phyloP scores from a whole-genome alignment of 2,888 invertebrate species.

The Xanthorhoe designata region DNA sequence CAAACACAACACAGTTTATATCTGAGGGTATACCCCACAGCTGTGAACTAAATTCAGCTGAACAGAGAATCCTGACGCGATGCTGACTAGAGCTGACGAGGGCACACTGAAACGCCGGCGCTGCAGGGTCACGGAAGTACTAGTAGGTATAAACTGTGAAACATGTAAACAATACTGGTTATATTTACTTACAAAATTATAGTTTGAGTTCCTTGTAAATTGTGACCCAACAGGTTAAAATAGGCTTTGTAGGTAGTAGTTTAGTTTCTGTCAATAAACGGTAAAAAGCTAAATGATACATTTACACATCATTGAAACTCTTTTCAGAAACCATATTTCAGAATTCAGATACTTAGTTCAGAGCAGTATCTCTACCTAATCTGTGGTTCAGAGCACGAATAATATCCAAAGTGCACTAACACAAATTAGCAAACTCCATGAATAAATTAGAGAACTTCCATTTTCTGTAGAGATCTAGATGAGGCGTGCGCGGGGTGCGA shows the following conservation, averaged over 20 bases:
- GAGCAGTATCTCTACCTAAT: too few relatives aligned
- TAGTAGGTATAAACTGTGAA: neutral
- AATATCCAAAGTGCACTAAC: slow-evolving; percentile 25
- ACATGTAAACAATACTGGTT: neutral
- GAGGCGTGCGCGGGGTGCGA: slow-evolving; percentile 47
- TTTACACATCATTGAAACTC: too few relatives aligned
- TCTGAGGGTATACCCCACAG: neutral
- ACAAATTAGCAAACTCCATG: slow-evolving; percentile 48
- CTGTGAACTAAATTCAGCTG: slow-evolving; percentile 16
- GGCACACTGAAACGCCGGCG: slow-evolving; percentile 51
- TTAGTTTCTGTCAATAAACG: too few relatives aligned
- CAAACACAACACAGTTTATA: neutral
- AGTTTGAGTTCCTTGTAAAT: neutral
- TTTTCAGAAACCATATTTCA: neutral
- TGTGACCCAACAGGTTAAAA: neutral
- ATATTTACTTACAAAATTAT: slow-evolving; percentile 5
- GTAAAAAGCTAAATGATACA: too few relatives aligned
- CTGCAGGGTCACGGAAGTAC: slow-evolving; percentile 50
- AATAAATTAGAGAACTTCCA: slow-evolving; percentile 58
- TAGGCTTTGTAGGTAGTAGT: neutral
- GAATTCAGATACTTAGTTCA: neutral
- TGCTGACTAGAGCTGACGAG: slow-evolving; percentile 57
- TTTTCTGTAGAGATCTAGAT: slow-evolving; percentile 53
- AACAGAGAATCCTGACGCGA: slow-evolving; percentile 40
- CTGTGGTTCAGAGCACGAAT: slow-evolving; percentile 17